Percentiles rank a stretch among this genome's conserved stretches.
These are phyloP conservation scores for Cryptus armator DNA, from an alignment of 2,888 invertebrate species.

Conservation along the genomic window DNA sequence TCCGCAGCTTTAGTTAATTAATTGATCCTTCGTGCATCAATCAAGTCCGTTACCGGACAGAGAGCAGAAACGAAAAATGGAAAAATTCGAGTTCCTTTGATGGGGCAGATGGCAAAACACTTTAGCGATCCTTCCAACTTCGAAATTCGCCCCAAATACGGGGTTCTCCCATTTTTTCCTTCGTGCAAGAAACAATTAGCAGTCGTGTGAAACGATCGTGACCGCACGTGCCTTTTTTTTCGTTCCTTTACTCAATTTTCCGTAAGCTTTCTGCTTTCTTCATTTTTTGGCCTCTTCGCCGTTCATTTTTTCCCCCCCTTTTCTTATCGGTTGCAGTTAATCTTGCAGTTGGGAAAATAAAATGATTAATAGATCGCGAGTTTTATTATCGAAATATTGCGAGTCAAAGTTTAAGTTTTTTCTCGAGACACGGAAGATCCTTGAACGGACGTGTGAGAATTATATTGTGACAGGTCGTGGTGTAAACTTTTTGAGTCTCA, in stretches of 20 bases:
- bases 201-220: slow-evolving; percentile 62
- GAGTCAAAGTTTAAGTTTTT: not conserved
- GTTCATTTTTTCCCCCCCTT: slow-evolving; percentile 16
- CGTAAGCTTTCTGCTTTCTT: slow-evolving; percentile 30
- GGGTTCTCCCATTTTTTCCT: slow-evolving; percentile 51
- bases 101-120: slow-evolving; percentile 61
- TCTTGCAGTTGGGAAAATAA: not conserved
- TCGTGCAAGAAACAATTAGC: slow-evolving; percentile 78
- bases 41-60: slow-evolving; percentile 14
- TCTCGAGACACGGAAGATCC: not conserved
- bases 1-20: slow-evolving; percentile 35
- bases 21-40: slow-evolving; percentile 57
- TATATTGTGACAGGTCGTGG: slow-evolving; percentile 60
- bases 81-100: slow-evolving; percentile 41
- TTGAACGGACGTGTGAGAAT: slow-evolving; percentile 32
- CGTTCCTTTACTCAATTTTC: slow-evolving; percentile 37
- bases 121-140: slow-evolving; percentile 49
- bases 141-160: slow-evolving; percentile 16
- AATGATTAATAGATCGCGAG: slow-evolving; percentile 24
- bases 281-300: slow-evolving; percentile 26
- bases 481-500: slow-evolving; percentile 55
- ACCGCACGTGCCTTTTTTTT: slow-evolving; percentile 39
- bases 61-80: slow-evolving; percentile 38
- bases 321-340: not conserved
- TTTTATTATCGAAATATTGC: slow-evolving; percentile 27